These are phyloP conservation scores for Notothenia rossii DNA, from an alignment of 2,113 vertebrate species.

Conservation along the genomic window DNA sequence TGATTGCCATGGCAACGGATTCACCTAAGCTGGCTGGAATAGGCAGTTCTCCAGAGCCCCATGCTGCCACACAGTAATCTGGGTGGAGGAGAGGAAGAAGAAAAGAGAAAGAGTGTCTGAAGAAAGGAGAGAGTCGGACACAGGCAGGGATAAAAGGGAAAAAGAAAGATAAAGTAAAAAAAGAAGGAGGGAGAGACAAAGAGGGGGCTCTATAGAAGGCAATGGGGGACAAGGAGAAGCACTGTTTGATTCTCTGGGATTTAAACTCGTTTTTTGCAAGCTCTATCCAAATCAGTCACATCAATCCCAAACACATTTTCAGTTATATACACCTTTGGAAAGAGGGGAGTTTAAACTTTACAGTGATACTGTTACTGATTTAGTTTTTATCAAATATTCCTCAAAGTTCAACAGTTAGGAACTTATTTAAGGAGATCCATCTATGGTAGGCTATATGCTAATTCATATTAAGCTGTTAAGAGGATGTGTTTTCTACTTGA, in stretches of 20 bases:
- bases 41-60: constrained; percentile 68
- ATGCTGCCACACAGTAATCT: constrained; percentile 50
- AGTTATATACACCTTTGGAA: too few species aligned
- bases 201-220: background rate
- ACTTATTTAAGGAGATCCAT: too few species aligned
- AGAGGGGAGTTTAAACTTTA: too few species aligned
- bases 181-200: background rate
- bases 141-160: background rate
- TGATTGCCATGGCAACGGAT: constrained; percentile 82
- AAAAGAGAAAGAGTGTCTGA: constrained; percentile 42
- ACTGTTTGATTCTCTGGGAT: constrained; percentile 20
- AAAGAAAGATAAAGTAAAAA: background rate
- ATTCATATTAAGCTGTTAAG: too few species aligned
- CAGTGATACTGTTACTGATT: too few species aligned
- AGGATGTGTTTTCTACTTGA: too few species aligned
- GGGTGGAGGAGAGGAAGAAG: constrained; percentile 55
- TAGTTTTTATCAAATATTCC: too few species aligned
- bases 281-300: too few species aligned
- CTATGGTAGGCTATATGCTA: too few species aligned
- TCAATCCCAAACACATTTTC: too few species aligned
- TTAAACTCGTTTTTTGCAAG: constrained; percentile 22
- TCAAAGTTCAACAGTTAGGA: too few species aligned
- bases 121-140: constrained; percentile 11
- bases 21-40: constrained; percentile 73
- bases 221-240: constrained; percentile 10